Evolutionary conservation across 2,888 invertebrate genomes (phyloP), one percentile per base, ranked within the genome.

Genomic region (Morpho helenor): DNA sequence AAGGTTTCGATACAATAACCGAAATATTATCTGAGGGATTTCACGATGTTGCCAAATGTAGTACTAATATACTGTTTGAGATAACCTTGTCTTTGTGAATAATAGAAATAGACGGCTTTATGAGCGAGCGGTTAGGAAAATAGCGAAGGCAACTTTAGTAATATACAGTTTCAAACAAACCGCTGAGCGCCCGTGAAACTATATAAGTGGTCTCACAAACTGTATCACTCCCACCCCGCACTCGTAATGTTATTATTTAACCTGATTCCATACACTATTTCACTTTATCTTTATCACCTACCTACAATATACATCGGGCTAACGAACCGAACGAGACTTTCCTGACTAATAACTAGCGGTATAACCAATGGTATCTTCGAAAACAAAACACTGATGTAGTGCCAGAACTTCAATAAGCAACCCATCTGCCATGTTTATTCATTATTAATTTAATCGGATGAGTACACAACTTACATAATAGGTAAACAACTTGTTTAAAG

Each of bases 121-220:
- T 63, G 59, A 51, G 49, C 66, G 70, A 71, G 71, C 69, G 60
- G 74, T 73, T 73, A 74, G 73, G 69, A 73, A 70, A 75, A 70
- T 70, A 68, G 70, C 67, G 65, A 72, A 70, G 73, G 65, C 68
- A 82, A 82, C 80, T 81, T 70, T 74, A 71, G 80, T 74, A 84
- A 85, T 87, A 83, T 80, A 83, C 81, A 82, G 79, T 82, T 85
- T 73, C 79, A 79, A 81, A 82, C 75, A 77, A 71, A 72, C 59
- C 71, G 66, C 68, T 68, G 70, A 73, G 72, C 75, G 71, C 71
- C 74, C 73, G 73, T 69, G 66, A 72, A 77, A 73, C 73, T 70
- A 71, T 70, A 74, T 71, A 53, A 81, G 71, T 74, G 69, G 67
- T 72, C 68, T 64, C 73, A 70, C 72, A 75, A 73, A 77, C 75